These are phyloP conservation scores for Hoplias malabaricus DNA, from an alignment of 2,113 vertebrate genomes.

Conservation along the genomic window DNA sequence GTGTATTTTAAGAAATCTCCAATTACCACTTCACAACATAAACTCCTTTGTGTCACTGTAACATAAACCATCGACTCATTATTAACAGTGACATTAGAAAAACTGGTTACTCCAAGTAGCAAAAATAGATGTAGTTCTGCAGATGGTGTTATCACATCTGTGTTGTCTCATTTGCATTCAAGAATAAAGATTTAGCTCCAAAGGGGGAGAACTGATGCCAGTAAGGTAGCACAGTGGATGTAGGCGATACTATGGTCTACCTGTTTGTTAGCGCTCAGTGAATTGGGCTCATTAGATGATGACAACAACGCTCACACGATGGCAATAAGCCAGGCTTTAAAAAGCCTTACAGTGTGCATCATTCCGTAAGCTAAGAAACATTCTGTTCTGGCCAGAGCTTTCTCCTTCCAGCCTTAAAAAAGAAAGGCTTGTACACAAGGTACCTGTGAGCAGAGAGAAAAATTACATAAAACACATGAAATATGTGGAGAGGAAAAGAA, in stretches of 20 bases:
- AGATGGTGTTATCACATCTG: neutral
- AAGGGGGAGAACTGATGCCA: neutral
- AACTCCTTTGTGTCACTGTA: neutral
- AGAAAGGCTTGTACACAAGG: neutral
- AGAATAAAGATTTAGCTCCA: neutral
- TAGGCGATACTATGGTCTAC: neutral
- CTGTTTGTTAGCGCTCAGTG: neutral
- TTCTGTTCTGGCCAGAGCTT: neutral
- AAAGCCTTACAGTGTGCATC: conserved; percentile 6
- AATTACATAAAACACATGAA: neutral
- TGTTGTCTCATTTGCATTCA: neutral
- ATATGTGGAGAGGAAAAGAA: neutral
- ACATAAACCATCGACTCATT: neutral
- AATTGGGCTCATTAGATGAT: conserved; percentile 11
- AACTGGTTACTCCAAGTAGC: neutral
- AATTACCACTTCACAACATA: too few species aligned
- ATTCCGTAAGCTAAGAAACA: neutral
- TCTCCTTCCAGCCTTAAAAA: neutral
- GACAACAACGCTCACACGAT: neutral
- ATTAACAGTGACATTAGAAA: neutral
- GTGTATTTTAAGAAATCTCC: too few species aligned
- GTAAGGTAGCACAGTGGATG: neutral
- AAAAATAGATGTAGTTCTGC: neutral
- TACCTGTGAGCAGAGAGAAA: neutral
- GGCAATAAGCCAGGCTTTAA: conserved; percentile 10